Evolutionary conservation across 2,888 invertebrate species (phyloP), one percentile per base, ranked within the genome.

Genomic region (Nasonovia ribisnigri): DNA sequence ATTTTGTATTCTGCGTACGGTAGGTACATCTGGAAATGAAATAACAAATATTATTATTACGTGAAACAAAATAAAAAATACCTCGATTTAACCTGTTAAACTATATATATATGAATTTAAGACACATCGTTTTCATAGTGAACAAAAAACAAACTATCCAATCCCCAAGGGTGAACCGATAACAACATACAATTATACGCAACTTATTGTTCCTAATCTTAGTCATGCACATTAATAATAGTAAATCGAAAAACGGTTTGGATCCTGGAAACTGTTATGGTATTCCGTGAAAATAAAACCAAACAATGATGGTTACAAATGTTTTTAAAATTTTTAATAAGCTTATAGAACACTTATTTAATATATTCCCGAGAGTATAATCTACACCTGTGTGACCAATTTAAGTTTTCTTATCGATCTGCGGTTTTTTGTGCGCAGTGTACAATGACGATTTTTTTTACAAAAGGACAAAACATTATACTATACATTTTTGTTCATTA

Each of bases 381-480:
- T 57, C 54, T 54, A 54, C 42, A 88, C 54, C 42, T 42, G 54
- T 88, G 42, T 54, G 13, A 57, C 29, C 42, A 57, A 88, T 57
- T 88, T 54, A 54, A 57, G 54, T 88, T 36, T 54, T 36, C 16
- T 42, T 42, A 88, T 54, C 36, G 51, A 88, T 57, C 26, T 26
- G n/a, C 0, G 13, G 20, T 36, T 77, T 36, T 36, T 8, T 1
- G 6, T 36, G 2, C 20, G 20, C 0, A 2, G 20, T 2, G 36
- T 77, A 36, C 3, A 67, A 67, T 77, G 16, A n/a, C n/a, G 13
- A 6, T 77, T 77, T 77, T 67, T 67, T 36, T 16, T 77, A 20
- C 6, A 36, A 67, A 67, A 67, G 0, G 4, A 67, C 1, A 1
- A n/a, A 13, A 67, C 26, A 26, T 57, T 26, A 57, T n/a, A n/a